These are phyloP conservation scores for Galendromus occidentalis DNA, from an alignment of 1,140 invertebrate genomes.

Conservation along the genomic window DNA sequence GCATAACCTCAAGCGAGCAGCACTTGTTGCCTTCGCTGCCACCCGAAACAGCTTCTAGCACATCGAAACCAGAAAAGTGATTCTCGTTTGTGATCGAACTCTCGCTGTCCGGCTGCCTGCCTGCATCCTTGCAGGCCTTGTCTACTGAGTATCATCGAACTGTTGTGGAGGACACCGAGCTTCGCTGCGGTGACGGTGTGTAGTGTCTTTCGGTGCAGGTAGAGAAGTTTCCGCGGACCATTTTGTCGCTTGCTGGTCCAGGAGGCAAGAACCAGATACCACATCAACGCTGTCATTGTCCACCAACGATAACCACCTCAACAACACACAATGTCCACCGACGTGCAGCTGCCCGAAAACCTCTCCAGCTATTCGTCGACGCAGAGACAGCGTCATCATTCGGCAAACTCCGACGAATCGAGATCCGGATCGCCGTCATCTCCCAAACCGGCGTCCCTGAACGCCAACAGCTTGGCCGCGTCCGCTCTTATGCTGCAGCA, in stretches of 20 bases:
- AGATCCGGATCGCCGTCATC: slow-evolving; percentile 3
- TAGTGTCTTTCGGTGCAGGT: background rate
- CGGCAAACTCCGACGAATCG: slow-evolving; percentile 3
- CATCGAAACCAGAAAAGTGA: too few species aligned
- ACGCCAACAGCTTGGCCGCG: background rate
- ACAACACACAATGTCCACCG: slow-evolving; percentile 5
- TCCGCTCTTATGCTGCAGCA: slow-evolving; percentile 6
- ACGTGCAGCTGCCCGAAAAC: slow-evolving; percentile 3
- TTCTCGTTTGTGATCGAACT: too few species aligned
- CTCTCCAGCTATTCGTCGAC: background rate
- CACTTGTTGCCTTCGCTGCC: too few species aligned
- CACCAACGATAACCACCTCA: background rate
- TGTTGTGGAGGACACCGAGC: slow-evolving; percentile 9
- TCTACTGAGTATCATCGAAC: background rate
- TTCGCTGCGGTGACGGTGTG: slow-evolving; percentile 11
- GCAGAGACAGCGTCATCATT: background rate
- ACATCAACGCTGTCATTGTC: background rate
- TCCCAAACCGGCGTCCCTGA: background rate
- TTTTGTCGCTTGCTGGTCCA: slow-evolving; percentile 9
- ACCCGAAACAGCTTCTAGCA: too few species aligned
- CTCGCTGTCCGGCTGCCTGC: too few species aligned
- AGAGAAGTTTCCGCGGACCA: background rate
- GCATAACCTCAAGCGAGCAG: too few species aligned
- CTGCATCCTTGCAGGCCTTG: background rate
- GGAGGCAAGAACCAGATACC: background rate